These are phyloP conservation scores for Alcedo quadribrachys DNA, from an alignment of 2,797 vertebrate species.

Conservation along the genomic window DNA sequence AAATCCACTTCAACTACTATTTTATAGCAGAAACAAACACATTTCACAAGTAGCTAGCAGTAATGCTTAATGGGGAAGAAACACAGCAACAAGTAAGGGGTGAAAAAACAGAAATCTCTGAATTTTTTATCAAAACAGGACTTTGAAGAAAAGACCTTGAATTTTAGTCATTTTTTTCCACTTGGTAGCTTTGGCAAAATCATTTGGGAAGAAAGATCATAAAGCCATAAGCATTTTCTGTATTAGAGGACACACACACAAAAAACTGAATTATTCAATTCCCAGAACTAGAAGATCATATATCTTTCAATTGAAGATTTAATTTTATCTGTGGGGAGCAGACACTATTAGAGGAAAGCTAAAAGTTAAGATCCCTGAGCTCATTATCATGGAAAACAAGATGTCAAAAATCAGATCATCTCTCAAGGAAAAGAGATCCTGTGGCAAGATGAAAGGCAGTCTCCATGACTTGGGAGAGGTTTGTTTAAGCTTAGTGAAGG, in stretches of 20 bases:
- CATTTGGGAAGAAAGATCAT: background rate
- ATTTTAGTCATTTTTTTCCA: conserved; percentile 5
- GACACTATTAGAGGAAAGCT: background rate
- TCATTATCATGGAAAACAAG: background rate
- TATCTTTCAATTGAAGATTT: conserved; percentile 2
- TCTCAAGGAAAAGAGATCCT: background rate
- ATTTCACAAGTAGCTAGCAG: background rate
- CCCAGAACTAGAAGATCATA: background rate
- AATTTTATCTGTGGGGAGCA: background rate
- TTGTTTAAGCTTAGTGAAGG: background rate
- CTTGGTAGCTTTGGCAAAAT: background rate
- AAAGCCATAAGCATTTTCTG: background rate
- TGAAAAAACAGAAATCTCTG: background rate
- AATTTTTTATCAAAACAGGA: background rate
- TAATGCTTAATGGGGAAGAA: background rate
- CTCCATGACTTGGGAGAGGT: background rate
- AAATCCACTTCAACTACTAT: background rate
- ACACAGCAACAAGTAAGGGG: background rate
- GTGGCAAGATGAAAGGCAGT: background rate
- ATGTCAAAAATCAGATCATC: background rate
- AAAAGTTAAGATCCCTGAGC: background rate
- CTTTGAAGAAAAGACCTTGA: background rate
- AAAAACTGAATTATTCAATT: background rate
- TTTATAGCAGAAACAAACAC: background rate
- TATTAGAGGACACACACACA: background rate